Conservation (phyloP, 1,140 invertebrate species). For the Pseudomyrmex pallidus region DNA sequence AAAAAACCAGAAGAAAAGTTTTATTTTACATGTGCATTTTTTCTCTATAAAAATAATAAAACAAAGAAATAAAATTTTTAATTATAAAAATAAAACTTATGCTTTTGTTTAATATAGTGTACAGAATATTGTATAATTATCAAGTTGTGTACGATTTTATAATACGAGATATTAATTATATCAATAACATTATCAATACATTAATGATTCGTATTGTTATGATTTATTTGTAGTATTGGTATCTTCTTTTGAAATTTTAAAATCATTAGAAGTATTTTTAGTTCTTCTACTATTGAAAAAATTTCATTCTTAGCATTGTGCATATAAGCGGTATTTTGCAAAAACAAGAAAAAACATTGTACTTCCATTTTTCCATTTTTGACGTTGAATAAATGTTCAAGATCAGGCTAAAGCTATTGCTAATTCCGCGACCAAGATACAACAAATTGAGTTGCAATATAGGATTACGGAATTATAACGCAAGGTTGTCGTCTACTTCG, state of each 20-base stretch:
- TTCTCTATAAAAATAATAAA: neutral
- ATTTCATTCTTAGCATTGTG: neutral
- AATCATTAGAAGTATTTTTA: neutral
- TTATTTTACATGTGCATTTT: no score
- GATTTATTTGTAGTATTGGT: no score
- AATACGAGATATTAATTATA: neutral
- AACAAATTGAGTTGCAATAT: conserved; percentile 57
- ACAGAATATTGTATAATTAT: no score
- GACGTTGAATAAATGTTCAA: neutral
- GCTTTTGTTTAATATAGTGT: no score
- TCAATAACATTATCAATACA: no score
- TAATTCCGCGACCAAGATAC: conserved; percentile 34
- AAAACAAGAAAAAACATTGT: no score
- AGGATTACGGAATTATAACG: conserved; percentile 64
- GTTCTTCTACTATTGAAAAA: neutral
- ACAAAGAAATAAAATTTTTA: neutral
- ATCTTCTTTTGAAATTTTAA: neutral
- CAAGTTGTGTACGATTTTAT: neutral
- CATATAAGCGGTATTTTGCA: neutral
- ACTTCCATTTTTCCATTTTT: conserved; percentile 11
- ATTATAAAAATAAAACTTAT: neutral
- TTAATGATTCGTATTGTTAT: no score
- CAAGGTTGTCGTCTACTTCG: conserved; percentile 43
- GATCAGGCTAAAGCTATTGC: neutral
- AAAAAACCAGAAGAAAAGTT: neutral